Base-by-base conservation (phyloP, 2,888 invertebrate species). In the Caenorhabditis plicata region DNA sequence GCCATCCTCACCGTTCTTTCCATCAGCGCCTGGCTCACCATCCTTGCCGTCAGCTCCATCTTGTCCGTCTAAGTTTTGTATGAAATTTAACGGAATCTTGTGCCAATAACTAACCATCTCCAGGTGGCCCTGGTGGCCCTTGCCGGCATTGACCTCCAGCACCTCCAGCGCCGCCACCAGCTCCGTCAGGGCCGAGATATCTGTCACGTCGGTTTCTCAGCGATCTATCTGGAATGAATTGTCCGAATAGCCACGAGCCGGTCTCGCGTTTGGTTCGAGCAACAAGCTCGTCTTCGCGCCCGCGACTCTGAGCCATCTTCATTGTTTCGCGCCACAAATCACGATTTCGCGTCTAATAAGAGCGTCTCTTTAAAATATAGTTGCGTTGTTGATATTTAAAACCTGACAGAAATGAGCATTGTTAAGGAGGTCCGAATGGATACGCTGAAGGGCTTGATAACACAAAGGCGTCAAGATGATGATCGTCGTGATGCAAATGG, bases 371-470 rank as follows among this genome's bases (percentile, higher is more conserved):
- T 32, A 25, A 23, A 15, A 22, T 35, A 19, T 15, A 13, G 8
- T 9, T 35, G 15, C 2, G 32, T 26, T 27, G 27, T 36, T 36
- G 4, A 26, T 20, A 43, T 15, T 27, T 4, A 17, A 40, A 27
- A 77, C 78, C 64, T 72, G 64, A 65, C 79, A 79, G 48, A 77
- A 79, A 32, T 75, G 71, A 8, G 75, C 64, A 40, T 79, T 78
- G 47, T 64, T 70, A 27, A 71, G 60, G 32, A 78, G 54, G 47
- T 68, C 60, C 25, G 68, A 64, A 29, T 80, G 80, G 22, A 80
- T 66, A 41, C 69, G 61, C 49, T 80, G 80, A 29, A 80, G 65
- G 55, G 75, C 73, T 52, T 77, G 80, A 68, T 79, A 80, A 33
- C 74, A 69, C 19, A 80, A 55, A 7, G 80, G 80, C 49, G 80